phyloP scores from a whole-genome alignment of 1,140 invertebrate species.

The Ylistrum balloti region DNA sequence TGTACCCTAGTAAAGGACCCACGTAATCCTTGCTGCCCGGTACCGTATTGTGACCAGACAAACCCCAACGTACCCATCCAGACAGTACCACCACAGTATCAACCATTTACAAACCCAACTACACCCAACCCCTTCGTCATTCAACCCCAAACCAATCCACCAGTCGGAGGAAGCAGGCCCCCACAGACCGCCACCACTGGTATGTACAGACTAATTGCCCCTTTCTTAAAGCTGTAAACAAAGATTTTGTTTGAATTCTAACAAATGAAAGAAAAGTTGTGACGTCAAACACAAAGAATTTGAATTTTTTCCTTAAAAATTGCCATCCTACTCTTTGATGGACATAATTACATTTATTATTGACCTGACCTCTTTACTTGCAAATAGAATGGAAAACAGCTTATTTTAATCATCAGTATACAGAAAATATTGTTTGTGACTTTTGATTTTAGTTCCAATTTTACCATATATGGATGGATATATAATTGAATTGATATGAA shows the following conservation, averaged over 20 bases:
- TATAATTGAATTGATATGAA: too few species aligned
- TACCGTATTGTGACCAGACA: conserved; percentile 51
- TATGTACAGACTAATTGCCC: not conserved
- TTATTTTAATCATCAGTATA: too few species aligned
- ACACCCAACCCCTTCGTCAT: conserved; percentile 51
- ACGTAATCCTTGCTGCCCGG: conserved; percentile 63
- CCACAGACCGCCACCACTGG: conserved; percentile 1
- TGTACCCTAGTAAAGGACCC: conserved; percentile 67
- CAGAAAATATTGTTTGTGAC: too few species aligned
- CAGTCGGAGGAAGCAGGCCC: conserved; percentile 44
- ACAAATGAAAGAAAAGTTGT: too few species aligned
- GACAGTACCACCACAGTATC: conserved; percentile 58
- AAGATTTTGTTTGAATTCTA: too few species aligned
- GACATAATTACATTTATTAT: too few species aligned
- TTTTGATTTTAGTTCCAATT: conserved; percentile 52
- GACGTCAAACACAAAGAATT: too few species aligned
- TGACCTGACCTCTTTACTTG: too few species aligned
- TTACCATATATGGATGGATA: too few species aligned
- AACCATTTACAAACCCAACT: conserved; percentile 59
- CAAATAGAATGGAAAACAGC: too few species aligned
- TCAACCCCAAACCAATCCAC: conserved; percentile 44
- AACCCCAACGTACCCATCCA: conserved; percentile 50
- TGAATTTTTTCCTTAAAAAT: not conserved
- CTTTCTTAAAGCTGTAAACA: not conserved
- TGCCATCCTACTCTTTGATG: not conserved